phyloP scores from a whole-genome alignment of 2,797 vertebrate genomes.

The Pipistrellus nathusii region DNA sequence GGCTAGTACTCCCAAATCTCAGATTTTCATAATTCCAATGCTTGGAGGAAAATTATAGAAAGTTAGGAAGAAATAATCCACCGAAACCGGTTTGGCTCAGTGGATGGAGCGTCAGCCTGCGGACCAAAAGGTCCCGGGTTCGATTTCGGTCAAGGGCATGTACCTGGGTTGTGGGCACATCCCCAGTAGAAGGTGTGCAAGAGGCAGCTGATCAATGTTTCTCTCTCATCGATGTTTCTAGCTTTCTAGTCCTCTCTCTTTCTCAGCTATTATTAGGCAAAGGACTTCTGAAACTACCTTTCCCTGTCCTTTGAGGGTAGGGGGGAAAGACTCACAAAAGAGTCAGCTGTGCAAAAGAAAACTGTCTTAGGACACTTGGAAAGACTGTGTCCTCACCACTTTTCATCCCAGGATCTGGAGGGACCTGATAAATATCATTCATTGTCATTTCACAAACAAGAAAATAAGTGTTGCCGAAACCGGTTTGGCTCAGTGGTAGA shows the following conservation, averaged over 20 bases:
- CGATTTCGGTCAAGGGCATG: too few species aligned
- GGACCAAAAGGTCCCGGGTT: too few species aligned
- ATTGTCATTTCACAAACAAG: conserved; percentile 19
- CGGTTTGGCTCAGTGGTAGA: too few species aligned
- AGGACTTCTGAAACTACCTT: conserved; percentile 21
- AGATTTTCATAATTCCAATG: neutral
- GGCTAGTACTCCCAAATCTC: neutral
- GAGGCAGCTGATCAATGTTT: too few species aligned
- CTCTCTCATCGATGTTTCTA: too few species aligned
- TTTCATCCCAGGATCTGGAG: neutral
- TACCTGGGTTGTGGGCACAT: too few species aligned
- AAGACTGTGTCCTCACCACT: neutral
- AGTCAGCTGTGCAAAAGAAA: neutral
- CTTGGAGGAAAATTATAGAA: neutral
- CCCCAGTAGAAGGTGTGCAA: too few species aligned
- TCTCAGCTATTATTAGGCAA: neutral
- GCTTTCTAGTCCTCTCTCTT: too few species aligned
- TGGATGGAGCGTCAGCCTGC: too few species aligned
- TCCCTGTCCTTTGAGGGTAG: neutral
- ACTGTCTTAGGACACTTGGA: neutral
- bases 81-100: too few species aligned
- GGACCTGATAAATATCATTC: neutral
- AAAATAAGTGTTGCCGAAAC: conserved; percentile 3
- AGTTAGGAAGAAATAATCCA: neutral
- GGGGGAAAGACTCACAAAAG: neutral